Evolutionary conservation across 2,888 invertebrate genomes (phyloP).

Genomic region (Trichopoda pennipes): DNA sequence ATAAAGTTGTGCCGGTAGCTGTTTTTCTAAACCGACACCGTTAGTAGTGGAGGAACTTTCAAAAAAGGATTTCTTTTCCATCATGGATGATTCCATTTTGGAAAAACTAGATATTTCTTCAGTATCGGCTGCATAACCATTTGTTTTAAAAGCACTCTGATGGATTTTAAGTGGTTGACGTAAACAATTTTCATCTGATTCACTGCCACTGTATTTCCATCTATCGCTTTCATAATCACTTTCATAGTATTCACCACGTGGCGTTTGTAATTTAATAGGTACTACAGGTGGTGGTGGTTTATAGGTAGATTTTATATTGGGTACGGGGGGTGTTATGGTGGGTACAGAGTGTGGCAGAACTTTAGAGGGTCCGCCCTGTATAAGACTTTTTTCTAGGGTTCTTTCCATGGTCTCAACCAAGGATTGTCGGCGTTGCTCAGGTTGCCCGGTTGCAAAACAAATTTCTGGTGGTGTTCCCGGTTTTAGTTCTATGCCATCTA

Average conservation of each 20-base stretch:
- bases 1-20: slow-evolving; percentile 74
- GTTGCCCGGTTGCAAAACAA: slow-evolving; percentile 82
- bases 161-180: slow-evolving; percentile 82
- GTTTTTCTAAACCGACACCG: slow-evolving; percentile 65
- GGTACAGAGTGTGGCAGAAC: slow-evolving; percentile 83
- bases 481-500: slow-evolving; percentile 83
- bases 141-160: slow-evolving; percentile 77
- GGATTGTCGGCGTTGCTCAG: slow-evolving; percentile 81
- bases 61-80: slow-evolving; percentile 76
- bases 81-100: slow-evolving; percentile 75
- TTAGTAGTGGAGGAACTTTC: slow-evolving; percentile 69
- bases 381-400: slow-evolving; percentile 82
- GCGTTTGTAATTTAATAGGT: slow-evolving; percentile 84
- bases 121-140: slow-evolving; percentile 87
- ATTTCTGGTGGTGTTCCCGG: slow-evolving; percentile 87
- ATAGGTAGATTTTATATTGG: slow-evolving; percentile 73
- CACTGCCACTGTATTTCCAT: slow-evolving; percentile 85
- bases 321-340: slow-evolving; percentile 82
- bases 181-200: slow-evolving; percentile 84
- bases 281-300: slow-evolving; percentile 83
- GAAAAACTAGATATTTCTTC: slow-evolving; percentile 83
- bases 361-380: slow-evolving; percentile 81
- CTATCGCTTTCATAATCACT: slow-evolving; percentile 88
- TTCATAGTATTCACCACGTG: slow-evolving; percentile 82
- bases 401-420: slow-evolving; percentile 84